These are phyloP conservation scores for Sogatella furcifera DNA, from an alignment of 1,140 invertebrate genomes.

Conservation along the genomic window DNA sequence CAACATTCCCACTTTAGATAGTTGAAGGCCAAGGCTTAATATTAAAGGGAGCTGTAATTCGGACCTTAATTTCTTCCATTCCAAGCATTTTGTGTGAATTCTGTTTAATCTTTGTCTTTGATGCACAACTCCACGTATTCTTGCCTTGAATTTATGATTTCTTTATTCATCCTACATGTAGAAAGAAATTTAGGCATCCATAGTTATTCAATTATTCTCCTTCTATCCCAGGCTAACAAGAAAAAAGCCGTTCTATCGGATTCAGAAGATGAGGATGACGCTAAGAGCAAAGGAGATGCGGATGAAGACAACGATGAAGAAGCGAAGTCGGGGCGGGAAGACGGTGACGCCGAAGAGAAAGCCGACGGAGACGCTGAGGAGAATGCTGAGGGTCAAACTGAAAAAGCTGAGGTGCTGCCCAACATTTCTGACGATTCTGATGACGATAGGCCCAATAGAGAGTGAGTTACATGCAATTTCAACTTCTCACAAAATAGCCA, in stretches of 20 bases:
- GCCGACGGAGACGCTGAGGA: constrained; percentile 27
- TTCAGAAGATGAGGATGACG: constrained; percentile 32
- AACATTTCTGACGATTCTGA: constrained; percentile 18
- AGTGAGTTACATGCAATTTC: background rate
- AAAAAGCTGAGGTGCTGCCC: constrained; percentile 5
- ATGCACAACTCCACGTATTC: too few species aligned
- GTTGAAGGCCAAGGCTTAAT: too few species aligned
- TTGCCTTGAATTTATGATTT: too few species aligned
- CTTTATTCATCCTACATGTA: too few species aligned
- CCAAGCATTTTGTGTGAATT: too few species aligned
- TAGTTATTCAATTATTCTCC: too few species aligned
- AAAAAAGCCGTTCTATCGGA: constrained; percentile 31
- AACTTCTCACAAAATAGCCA: background rate
- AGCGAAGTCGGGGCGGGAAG: constrained; percentile 21
- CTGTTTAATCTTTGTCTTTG: too few species aligned
- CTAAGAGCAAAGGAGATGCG: constrained; percentile 25
- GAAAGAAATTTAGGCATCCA: too few species aligned
- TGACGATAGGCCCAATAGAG: constrained; percentile 17
- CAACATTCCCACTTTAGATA: too few species aligned
- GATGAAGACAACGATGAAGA: constrained; percentile 29
- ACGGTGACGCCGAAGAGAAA: constrained; percentile 23
- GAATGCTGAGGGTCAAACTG: background rate
- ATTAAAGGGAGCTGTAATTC: too few species aligned
- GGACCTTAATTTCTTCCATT: too few species aligned
- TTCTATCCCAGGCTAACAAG: constrained; percentile 18